Evolutionary conservation across 2,888 invertebrate species (phyloP), one percentile per base, ranked within the genome.

Genomic region (Habroteleia sp.): DNA sequence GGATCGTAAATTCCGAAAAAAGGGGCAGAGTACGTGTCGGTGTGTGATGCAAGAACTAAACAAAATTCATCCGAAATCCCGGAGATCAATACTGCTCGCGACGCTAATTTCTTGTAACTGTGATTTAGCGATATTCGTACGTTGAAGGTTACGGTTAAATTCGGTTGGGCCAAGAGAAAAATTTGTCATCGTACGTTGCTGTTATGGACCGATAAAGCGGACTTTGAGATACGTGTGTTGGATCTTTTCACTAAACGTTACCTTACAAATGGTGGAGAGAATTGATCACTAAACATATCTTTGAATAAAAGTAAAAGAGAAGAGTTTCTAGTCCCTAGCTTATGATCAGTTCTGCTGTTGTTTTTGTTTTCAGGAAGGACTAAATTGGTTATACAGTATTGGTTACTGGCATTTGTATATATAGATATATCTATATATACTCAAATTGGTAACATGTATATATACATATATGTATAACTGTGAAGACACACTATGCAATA

Each of bases 401-500:
- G 76, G 56, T 68, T 69, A 69, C 56, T 69, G 62, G 44, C 29
- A 31, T 48, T 58, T 56, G 65, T 69, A 69, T 65, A 69, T 50
- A 69, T 63, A 69, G 42, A 54, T 56, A 62, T 66, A 58, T 65
- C 35, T 72, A 58, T 65, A 66, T 54, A 66, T 54, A 66, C 66
- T 25, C 20, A 37, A n/a, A 17, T 29, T 66, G 50, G 27, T 48
- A 20, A 35, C 44, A 60, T 60, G 63, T 74, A 74, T 74, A 66
- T 74, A 74, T 74, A 60, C 63, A 74, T 66, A 65, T 78, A 78
- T 77, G 77, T 80, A 74, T 80, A 78, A 80, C 74, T 79, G 76
- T 76, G 78, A 80, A 80, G 80, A 81, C 79, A 80, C 78, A 82
- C 81, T 81, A 79, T 81, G 80, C 80, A 82, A 81, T 71, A 77